Base-by-base conservation (phyloP, 2,113 vertebrate genomes). In the Aptenodytes forsteri region DNA sequence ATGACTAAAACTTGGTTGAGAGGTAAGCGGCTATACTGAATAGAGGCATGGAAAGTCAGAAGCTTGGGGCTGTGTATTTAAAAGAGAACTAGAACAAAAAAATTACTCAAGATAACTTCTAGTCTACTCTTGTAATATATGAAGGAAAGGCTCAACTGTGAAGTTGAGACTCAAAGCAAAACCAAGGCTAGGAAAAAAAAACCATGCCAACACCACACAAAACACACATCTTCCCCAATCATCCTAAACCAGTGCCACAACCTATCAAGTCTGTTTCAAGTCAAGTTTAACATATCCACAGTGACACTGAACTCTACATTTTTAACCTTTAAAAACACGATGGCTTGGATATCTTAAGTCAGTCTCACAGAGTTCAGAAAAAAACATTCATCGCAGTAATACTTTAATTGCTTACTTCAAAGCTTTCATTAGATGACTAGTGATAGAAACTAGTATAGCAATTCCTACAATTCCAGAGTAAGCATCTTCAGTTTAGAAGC, bases 151-250 rank as follows among this genome's bases (percentile, higher is more conserved):
- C 27, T 61, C 69, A 89, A 64, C 93, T 83, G 49, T 23, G 49
- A 95, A 95, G 40, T 11, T 38, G 47, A 91, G 47, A 84, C 29
- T 87, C 65, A 92, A 83, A 92, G n/a, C 58, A 94, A 96, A 96
- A 87, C 26, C 17, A 54, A 67, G 46, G 25, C 44, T 47, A 66
- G 19, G 19, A n/a, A 77, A 55, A 52, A 86, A 86, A 30, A 1
- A 1, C 2, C 38, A 54, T 2, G 5, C 1, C 55, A 82, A 20
- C n/a, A n/a, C 38, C 40, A 84, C 64, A 52, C 27, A 64, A 21
- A 71, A 21, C 22, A 21, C 25, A 26, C 62, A 49, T 44, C 54
- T 49, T 80, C 58, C 76, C 32, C 69, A 52, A 12, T 29, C 46
- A 38, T 1, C 30, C 59, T 13, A 11, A 52, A 29, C 44, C 1